Evolutionary conservation across 2,888 invertebrate genomes (phyloP).

Genomic region (Prenolepis imparis): DNA sequence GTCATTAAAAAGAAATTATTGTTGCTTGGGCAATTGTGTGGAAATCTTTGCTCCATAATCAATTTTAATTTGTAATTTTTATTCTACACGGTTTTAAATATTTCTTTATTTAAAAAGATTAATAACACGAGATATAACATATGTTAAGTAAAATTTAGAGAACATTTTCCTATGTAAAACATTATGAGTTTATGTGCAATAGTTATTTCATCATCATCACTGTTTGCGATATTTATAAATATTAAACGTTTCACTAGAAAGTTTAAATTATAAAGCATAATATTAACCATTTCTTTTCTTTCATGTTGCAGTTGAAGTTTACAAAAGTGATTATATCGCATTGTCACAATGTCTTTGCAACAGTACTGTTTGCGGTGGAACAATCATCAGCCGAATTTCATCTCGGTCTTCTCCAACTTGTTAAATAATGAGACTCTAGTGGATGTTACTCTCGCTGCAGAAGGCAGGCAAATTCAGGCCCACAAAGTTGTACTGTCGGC

Average conservation of each 20-base stretch:
- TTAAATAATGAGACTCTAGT: conserved; percentile 94
- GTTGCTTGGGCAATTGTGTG: not conserved
- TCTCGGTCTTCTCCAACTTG: conserved; percentile 94
- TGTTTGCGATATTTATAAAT: not conserved
- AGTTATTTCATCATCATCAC: not conserved
- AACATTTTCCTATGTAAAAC: not conserved
- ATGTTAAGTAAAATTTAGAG: not conserved
- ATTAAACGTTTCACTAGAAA: not conserved
- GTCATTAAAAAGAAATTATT: not conserved
- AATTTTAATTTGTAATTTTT: not conserved
- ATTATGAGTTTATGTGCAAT: not conserved
- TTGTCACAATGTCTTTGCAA: conserved; percentile 89
- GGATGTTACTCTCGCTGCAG: conserved; percentile 96
- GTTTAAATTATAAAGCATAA: not conserved
- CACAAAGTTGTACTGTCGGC: conserved; percentile 96
- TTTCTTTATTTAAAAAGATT: not conserved
- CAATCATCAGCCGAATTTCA: conserved; percentile 97
- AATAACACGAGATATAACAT: not conserved
- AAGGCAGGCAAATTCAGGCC: conserved; percentile 94
- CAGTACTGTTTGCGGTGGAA: conserved; percentile 96
- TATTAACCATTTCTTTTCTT: not conserved
- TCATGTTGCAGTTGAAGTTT: conserved; percentile 46
- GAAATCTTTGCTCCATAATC: not conserved
- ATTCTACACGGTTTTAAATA: not conserved
- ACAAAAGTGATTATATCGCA: not conserved